These are phyloP conservation scores for Heliothis virescens DNA, from an alignment of 1,140 invertebrate genomes.

Conservation along the genomic window DNA sequence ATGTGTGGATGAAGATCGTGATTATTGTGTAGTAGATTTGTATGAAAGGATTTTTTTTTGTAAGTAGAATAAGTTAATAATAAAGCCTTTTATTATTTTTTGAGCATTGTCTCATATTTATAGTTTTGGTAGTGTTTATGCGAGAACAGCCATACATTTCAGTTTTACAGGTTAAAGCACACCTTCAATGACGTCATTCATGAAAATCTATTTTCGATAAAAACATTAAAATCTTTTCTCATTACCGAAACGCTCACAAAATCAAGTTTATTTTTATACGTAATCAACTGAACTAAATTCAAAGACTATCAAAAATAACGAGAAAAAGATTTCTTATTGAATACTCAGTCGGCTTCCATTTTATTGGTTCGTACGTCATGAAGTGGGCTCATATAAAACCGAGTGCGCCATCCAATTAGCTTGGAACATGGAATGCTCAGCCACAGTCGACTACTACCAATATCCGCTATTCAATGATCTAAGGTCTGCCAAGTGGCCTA, in stretches of 20 bases:
- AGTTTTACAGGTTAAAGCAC: too few relatives aligned
- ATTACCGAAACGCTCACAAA: not conserved
- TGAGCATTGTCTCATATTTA: not conserved
- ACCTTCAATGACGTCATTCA: too few relatives aligned
- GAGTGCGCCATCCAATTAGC: conserved; percentile 64
- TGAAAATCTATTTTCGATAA: too few relatives aligned
- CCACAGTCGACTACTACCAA: conserved; percentile 52
- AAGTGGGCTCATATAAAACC: conserved; percentile 56
- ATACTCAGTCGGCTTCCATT: conserved; percentile 27
- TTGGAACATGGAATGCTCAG: conserved; percentile 51
- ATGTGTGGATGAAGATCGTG: not conserved
- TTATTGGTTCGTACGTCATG: conserved; percentile 44
- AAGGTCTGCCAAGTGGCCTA: conserved; percentile 62
- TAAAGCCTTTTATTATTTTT: not conserved
- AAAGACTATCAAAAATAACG: conserved; percentile 9
- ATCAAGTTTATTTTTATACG: conserved; percentile 12
- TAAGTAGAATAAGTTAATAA: not conserved
- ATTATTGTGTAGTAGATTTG: too few relatives aligned
- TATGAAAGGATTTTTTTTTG: not conserved
- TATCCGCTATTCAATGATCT: conserved; percentile 66
- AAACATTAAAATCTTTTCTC: not conserved
- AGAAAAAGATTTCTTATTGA: conserved; percentile 44
- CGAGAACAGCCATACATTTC: too few relatives aligned
- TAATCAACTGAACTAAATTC: conserved; percentile 19
- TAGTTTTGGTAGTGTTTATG: too few relatives aligned